phyloP scores from a whole-genome alignment of 2,113 vertebrate genomes.

The Albula goreensis region DNA sequence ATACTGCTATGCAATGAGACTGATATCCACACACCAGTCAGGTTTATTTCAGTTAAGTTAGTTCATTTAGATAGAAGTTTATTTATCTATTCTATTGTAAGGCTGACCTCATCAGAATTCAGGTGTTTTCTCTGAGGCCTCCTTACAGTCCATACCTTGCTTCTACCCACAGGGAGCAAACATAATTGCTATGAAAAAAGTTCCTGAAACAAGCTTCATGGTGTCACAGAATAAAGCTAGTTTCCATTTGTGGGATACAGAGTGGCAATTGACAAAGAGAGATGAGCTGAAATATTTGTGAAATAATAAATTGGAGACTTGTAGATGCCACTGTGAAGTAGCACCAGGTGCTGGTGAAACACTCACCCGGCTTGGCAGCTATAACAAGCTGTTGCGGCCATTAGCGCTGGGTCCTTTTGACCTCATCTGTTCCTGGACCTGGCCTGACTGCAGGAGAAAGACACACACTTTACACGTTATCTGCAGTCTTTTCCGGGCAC shows the following conservation, averaged over 20 bases:
- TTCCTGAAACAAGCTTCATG: neutral
- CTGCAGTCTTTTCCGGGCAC: neutral
- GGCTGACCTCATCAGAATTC: neutral
- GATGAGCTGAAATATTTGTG: neutral
- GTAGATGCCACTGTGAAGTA: neutral
- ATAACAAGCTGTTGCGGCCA: slow-evolving; percentile 43
- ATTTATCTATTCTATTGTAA: neutral
- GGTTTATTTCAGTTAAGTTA: neutral
- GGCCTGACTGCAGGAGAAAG: slow-evolving; percentile 62
- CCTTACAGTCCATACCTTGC: too few species aligned
- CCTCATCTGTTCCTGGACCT: slow-evolving; percentile 79
- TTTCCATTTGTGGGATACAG: neutral
- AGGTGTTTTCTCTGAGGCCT: neutral
- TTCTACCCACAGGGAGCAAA: too few species aligned
- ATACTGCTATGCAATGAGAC: neutral
- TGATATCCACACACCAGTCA: neutral
- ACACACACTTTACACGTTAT: neutral
- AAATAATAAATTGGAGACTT: neutral
- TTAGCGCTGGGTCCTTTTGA: slow-evolving; percentile 72
- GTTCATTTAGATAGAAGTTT: neutral
- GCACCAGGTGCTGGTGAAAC: neutral
- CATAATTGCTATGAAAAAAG: too few species aligned
- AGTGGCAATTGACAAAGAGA: neutral
- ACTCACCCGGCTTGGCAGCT: slow-evolving; percentile 36
- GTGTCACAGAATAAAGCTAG: neutral